These are phyloP conservation scores for Spheniscus humboldti DNA, from an alignment of 2,797 vertebrate species.

Conservation along the genomic window DNA sequence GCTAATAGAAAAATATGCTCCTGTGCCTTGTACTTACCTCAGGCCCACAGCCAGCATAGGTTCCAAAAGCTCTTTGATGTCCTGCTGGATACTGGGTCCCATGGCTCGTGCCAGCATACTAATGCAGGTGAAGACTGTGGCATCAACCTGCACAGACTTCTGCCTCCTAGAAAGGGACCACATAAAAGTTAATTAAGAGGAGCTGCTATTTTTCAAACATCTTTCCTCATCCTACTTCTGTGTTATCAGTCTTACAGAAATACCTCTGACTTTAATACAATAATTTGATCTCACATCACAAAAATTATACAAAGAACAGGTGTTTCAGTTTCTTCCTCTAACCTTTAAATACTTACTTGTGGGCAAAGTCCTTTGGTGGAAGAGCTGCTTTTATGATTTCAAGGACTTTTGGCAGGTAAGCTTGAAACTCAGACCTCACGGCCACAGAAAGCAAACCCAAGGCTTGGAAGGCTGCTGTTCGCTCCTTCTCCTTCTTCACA, in stretches of 20 bases:
- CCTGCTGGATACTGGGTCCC: conserved; percentile 95
- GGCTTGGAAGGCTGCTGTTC: conserved; percentile 94
- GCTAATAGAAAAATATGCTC: not conserved
- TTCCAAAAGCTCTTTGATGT: conserved; percentile 96
- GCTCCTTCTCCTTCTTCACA: conserved; percentile 95
- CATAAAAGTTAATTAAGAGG: not conserved
- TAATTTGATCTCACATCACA: not conserved
- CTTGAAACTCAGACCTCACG: conserved; percentile 90
- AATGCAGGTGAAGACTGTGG: conserved; percentile 97
- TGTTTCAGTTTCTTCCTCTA: not conserved
- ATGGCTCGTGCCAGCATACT: conserved; percentile 97
- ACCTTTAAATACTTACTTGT: conserved; percentile 83
- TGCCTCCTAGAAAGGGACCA: conserved; percentile 83
- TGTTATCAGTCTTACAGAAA: not conserved
- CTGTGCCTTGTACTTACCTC: conserved; percentile 74
- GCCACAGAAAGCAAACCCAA: conserved; percentile 94
- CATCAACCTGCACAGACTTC: conserved; percentile 96
- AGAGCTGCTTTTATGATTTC: conserved; percentile 97
- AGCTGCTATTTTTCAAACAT: not conserved
- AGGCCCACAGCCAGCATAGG: conserved; percentile 98
- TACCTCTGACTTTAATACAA: not conserved
- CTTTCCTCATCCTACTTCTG: not conserved
- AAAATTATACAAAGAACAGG: not conserved
- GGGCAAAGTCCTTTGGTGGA: conserved; percentile 96
- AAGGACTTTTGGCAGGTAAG: conserved; percentile 90